A percentile compares a stretch with the other conserved stretches of the same genome.
Conservation (phyloP, 1,140 invertebrate genomes). For the Anthonomus grandis region DNA sequence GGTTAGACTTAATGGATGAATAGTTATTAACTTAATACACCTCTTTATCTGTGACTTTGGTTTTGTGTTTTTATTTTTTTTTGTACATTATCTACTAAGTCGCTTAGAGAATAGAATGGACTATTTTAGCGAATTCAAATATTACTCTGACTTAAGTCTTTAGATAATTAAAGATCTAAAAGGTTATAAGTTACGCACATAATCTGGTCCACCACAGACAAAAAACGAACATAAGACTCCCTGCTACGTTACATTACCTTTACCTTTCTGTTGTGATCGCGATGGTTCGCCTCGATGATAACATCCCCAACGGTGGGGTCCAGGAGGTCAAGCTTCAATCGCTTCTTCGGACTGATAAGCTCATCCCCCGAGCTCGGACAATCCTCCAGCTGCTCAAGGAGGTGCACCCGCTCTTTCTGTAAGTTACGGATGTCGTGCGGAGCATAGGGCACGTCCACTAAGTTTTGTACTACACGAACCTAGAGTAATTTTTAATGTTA, state of each 20-base stretch:
- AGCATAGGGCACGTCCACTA: constrained; percentile 26
- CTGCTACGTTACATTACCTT: constrained; percentile 28
- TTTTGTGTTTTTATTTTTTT: too few relatives aligned
- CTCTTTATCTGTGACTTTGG: too few relatives aligned
- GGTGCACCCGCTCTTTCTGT: constrained; percentile 67
- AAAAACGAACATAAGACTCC: constrained; percentile 25
- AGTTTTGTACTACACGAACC: constrained; percentile 18
- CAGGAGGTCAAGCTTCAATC: constrained; percentile 57
- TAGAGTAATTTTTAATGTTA: neutral
- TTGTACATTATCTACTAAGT: too few relatives aligned
- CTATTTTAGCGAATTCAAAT: too few relatives aligned
- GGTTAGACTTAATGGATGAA: too few relatives aligned
- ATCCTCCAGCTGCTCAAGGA: constrained; percentile 69
- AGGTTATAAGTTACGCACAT: too few relatives aligned
- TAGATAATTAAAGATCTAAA: too few relatives aligned
- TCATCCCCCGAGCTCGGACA: constrained; percentile 70
- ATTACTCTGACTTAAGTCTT: too few relatives aligned
- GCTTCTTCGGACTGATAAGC: constrained; percentile 62
- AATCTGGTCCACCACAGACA: constrained; percentile 8
- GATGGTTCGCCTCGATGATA: constrained; percentile 47
- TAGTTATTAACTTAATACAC: too few relatives aligned
- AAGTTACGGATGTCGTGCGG: constrained; percentile 63
- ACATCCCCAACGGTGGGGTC: constrained; percentile 51
- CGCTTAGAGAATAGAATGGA: too few relatives aligned
- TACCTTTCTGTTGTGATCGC: constrained; percentile 53